Evolutionary conservation across 2,113 vertebrate genomes (phyloP).

Genomic region (Cephalopterus ornatus): DNA sequence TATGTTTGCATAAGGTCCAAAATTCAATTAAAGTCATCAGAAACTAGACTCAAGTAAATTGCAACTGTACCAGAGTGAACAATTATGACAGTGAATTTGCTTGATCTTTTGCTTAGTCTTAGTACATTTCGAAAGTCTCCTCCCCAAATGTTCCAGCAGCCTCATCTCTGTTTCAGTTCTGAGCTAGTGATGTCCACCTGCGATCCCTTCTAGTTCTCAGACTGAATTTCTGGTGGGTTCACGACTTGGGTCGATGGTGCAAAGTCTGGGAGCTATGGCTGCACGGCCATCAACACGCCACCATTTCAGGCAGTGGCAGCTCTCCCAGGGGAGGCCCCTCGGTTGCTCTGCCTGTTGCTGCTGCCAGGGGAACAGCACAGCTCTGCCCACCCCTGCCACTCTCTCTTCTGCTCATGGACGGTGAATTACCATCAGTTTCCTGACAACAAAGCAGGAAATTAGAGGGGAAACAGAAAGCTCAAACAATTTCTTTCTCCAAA

Average conservation of each 20-base stretch:
- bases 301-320: background rate
- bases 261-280: background rate
- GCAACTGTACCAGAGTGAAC: background rate
- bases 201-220: background rate
- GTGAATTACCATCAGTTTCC: background rate
- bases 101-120: background rate
- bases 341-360: background rate
- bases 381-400: background rate
- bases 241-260: fast-evolving
- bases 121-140: background rate
- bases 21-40: conserved; percentile 9
- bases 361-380: background rate
- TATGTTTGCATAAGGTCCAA: background rate
- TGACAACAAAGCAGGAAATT: background rate
- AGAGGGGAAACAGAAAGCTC: background rate
- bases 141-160: background rate
- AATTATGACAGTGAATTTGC: background rate
- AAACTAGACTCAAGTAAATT: background rate
- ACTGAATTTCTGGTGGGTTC: background rate
- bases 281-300: background rate
- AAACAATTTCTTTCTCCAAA: background rate
- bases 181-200: background rate
- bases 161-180: background rate
- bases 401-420: background rate
- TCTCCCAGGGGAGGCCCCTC: background rate